Evolutionary conservation across 2,113 vertebrate species (phyloP).

Genomic region (Pollachius pollachius): DNA sequence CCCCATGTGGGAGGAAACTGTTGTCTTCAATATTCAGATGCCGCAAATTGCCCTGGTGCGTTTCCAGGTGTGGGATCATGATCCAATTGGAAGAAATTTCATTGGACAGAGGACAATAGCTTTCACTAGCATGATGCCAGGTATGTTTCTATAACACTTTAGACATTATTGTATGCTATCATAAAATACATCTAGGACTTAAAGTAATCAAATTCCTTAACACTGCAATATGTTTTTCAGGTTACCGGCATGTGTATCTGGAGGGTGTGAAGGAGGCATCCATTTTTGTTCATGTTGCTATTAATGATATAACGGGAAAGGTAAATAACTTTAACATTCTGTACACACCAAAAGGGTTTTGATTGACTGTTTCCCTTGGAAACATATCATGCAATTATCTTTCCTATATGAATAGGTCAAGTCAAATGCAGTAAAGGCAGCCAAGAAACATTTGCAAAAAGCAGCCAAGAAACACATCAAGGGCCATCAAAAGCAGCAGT

Average conservation of each 20-base stretch:
- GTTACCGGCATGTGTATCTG: conserved; percentile 94
- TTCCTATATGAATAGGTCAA: conserved; percentile 54
- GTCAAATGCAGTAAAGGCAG: conserved; percentile 69
- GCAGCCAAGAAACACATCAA: conserved; percentile 70
- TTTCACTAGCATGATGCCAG: conserved; percentile 93
- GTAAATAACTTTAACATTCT: conserved; percentile 65
- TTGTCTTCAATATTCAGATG: conserved; percentile 92
- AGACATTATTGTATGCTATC: not conserved
- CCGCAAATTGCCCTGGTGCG: conserved; percentile 86
- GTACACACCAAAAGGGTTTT: not conserved
- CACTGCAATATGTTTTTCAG: conserved; percentile 56
- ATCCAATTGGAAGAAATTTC: conserved; percentile 91
- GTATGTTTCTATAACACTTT: conserved; percentile 55
- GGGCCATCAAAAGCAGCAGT: conserved; percentile 85
- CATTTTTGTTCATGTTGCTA: conserved; percentile 90
- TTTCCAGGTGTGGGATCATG: conserved; percentile 94
- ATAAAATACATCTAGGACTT: not conserved
- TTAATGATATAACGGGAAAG: conserved; percentile 88
- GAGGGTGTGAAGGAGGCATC: conserved; percentile 93
- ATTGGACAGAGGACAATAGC: conserved; percentile 93
- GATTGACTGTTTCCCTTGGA: not conserved
- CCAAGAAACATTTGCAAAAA: conserved; percentile 68
- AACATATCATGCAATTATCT: not conserved
- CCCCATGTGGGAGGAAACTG: conserved; percentile 96
- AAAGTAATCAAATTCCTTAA: not conserved